These are phyloP conservation scores for Camponotus vicinus DNA, from an alignment of 1,140 invertebrate genomes.

Conservation along the genomic window DNA sequence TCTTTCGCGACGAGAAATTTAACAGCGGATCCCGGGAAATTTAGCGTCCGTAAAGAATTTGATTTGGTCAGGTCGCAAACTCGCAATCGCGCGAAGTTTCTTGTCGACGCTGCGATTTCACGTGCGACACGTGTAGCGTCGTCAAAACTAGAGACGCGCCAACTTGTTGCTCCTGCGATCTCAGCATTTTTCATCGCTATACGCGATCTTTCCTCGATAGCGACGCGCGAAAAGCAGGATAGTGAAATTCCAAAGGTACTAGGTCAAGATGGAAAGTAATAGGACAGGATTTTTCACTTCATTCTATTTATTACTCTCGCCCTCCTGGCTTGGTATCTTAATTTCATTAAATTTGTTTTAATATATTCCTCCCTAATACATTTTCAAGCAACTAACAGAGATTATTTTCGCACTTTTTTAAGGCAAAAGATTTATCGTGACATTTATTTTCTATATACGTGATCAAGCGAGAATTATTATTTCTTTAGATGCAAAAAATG, in stretches of 20 bases:
- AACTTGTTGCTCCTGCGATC: slow-evolving; percentile 51
- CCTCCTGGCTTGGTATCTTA: too few relatives aligned
- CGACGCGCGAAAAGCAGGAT: not conserved
- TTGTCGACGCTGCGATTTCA: not conserved
- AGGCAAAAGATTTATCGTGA: too few relatives aligned
- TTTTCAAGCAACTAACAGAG: too few relatives aligned
- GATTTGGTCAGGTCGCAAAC: not conserved
- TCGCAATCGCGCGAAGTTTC: not conserved
- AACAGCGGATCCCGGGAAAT: not conserved
- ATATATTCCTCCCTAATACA: too few relatives aligned
- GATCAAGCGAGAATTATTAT: too few relatives aligned
- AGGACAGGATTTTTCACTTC: not conserved
- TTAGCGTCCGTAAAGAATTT: slow-evolving; percentile 2
- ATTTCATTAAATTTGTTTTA: not conserved
- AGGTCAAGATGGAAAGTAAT: not conserved
- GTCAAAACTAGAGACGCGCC: not conserved
- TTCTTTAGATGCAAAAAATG: too few relatives aligned
- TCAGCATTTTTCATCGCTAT: not conserved
- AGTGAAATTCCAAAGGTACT: not conserved
- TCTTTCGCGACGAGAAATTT: not conserved
- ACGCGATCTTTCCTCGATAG: slow-evolving; percentile 1
- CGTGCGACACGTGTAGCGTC: slow-evolving; percentile 13
- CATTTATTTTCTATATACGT: too few relatives aligned
- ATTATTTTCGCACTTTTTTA: too few relatives aligned
- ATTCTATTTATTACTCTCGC: not conserved